A percentile compares a stretch with the other conserved stretches of the same genome.
Evolutionary conservation across 2,797 vertebrate species (phyloP).

Genomic region (Acrossocheilus fasciatus): DNA sequence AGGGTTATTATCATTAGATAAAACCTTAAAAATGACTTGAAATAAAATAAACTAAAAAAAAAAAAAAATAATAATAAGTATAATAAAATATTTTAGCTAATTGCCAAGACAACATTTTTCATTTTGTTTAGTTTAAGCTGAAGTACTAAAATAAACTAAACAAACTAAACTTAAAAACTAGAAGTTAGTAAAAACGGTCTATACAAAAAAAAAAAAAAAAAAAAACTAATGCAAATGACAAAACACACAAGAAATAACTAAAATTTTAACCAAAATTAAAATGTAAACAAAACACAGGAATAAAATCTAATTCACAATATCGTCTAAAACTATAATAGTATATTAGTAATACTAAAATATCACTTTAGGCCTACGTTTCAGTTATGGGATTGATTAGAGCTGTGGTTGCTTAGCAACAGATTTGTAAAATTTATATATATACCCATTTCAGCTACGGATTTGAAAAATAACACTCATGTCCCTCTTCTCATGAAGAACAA

Average conservation of each 20-base stretch:
- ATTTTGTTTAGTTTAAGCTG: too few species aligned
- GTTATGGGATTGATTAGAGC: background rate
- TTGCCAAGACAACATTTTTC: too few species aligned
- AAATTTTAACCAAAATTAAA: background rate
- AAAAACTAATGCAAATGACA: background rate
- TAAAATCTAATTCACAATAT: background rate
- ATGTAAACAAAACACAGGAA: background rate
- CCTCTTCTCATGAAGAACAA: background rate
- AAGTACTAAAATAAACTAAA: too few species aligned
- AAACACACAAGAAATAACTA: background rate
- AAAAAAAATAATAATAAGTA: too few species aligned
- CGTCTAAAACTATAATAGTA: background rate
- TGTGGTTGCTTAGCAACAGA: slow-evolving; percentile 1
- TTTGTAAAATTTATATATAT: background rate
- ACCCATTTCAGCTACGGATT: background rate
- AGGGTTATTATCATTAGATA: background rate
- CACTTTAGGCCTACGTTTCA: background rate
- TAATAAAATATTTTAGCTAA: too few species aligned
- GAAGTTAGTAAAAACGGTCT: too few species aligned
- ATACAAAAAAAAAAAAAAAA: too few species aligned
- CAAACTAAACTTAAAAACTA: too few species aligned
- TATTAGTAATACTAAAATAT: background rate
- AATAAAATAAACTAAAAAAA: too few species aligned
- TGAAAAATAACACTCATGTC: background rate
- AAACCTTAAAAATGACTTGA: background rate